phyloP scores from a whole-genome alignment of 2,797 vertebrate species.

The Morus bassanus region DNA sequence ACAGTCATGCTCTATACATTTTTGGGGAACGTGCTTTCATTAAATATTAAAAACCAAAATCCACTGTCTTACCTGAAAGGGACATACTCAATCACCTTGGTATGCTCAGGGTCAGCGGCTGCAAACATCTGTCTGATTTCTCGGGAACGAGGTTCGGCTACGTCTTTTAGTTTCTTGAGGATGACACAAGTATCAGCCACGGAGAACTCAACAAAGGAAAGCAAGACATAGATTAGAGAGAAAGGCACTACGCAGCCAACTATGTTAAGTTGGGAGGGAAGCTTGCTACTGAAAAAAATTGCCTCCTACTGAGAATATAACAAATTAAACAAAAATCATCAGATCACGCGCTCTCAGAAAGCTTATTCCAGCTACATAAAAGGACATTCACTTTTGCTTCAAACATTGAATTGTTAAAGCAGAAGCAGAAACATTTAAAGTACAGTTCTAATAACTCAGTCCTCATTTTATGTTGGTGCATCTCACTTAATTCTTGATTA shows the following conservation, averaged over 20 bases:
- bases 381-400: not conserved
- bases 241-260: not conserved
- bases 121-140: constrained; percentile 82
- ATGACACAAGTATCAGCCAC: constrained; percentile 75
- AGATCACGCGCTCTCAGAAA: not conserved
- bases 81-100: constrained; percentile 78
- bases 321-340: not conserved
- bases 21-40: not conserved
- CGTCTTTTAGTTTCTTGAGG: constrained; percentile 82
- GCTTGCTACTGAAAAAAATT: not conserved
- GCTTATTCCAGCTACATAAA: not conserved
- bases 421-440: not conserved
- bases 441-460: not conserved
- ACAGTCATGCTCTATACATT: not conserved
- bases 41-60: not conserved
- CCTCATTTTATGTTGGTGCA: not conserved
- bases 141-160: constrained; percentile 70
- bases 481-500: not conserved
- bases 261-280: not conserved
- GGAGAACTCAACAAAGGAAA: constrained; percentile 79
- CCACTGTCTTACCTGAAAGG: constrained; percentile 82
- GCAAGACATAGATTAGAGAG: not conserved
- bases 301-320: not conserved
- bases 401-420: not conserved
- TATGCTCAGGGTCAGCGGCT: constrained; percentile 71